Base-by-base conservation (phyloP, 2,888 invertebrate genomes). In the Epinotia bilunana region DNA sequence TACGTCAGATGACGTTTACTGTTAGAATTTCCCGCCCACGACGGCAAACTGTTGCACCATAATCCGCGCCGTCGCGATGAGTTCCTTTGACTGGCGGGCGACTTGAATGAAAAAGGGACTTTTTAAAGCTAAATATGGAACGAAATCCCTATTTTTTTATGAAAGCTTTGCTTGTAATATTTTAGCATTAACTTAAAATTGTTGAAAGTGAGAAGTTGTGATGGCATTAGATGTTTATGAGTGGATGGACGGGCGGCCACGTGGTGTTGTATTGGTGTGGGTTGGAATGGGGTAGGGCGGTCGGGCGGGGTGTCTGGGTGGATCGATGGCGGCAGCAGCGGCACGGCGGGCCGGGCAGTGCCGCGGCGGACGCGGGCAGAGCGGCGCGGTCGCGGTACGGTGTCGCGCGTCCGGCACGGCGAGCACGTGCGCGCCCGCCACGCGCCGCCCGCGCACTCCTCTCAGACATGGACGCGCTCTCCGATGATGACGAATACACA, bases 401-500 rank as follows among this genome's bases (percentile, higher is more conserved):
- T 69, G 76, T 73, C 70, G 67, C 72, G 78, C 73, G 90, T 88
- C 90, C 88, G 87, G 79, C 85, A 84, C 88, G 86, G 88, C 88
- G 87, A 89, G 85, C 88, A 88, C 90, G 88, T 84, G 89, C 88
- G 88, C 88, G 91, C 89, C 88, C 85, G 83, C 86, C 81, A 87
- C 88, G 90, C 90, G 90, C 90, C 89, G 89, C 87, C 88, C 79
- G 78, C 84, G 81, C 86, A 77, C 84, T 77, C 79, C 76, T 77
- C 81, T 80, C 77, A 83, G 89, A 88, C 88, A 94, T 94, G 93
- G 93, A 94, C 91, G 92, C 91, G 86, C 93, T 93, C 87, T 93
- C 93, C 86, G 93, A 94, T 88, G 93, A 94, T 87, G 93, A 93
- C 83, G 93, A 94, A 70, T 92, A 87, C 86, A 83, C 89, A 87